Evolutionary conservation across 2,888 invertebrate genomes (phyloP), one percentile per base, ranked within the genome.

Genomic region (Sinodicranocentrus sp.): DNA sequence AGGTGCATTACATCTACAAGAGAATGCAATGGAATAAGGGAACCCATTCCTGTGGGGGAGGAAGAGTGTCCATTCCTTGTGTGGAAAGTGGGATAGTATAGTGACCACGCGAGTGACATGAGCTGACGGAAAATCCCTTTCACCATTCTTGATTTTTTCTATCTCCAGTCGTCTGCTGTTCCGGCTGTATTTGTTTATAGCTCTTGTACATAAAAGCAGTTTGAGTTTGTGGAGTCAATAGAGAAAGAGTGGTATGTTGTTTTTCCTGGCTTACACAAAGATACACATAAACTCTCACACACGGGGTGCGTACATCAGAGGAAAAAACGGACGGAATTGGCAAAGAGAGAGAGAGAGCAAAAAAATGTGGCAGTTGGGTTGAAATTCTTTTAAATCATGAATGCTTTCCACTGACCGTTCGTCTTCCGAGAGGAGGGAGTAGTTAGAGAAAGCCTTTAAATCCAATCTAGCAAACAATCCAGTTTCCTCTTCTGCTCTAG

Each of bases 381-480:
- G 61, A 71, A 61, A 72, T 33, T 48, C 6, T n/a, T 33, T 54
- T 59, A 73, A 79, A 79, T 79, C 78, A 48, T 48, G 63, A 70
- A 61, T 10, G 3, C 26, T 67, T 33, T 19, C 13, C 70, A 54
- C 59, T 72, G 72, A 72, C 43, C 48, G 44, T 21, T 39, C 63
- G 44, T 1, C 61, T 61, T 61, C n/a, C n/a, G 21, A 8, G 28
- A 39, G 63, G 44, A 75, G n/a, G n/a, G 61, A 48, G 52, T 10
- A 57, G 17, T 33, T 61, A 68, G n/a, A 52, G n/a, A 43, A 44
- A 70, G 28, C 71, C 71, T 79, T 79, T 79, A 79, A 79, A 79
- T 79, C 78, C 78, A 79, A 79, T 79, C 78, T 79, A 48, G 44
- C 63, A 61, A 79, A 79, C 78, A 79, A 79, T 79, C 78, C 78